Conservation (phyloP, 2,113 vertebrate species). For the Platysternon megacephalum region DNA sequence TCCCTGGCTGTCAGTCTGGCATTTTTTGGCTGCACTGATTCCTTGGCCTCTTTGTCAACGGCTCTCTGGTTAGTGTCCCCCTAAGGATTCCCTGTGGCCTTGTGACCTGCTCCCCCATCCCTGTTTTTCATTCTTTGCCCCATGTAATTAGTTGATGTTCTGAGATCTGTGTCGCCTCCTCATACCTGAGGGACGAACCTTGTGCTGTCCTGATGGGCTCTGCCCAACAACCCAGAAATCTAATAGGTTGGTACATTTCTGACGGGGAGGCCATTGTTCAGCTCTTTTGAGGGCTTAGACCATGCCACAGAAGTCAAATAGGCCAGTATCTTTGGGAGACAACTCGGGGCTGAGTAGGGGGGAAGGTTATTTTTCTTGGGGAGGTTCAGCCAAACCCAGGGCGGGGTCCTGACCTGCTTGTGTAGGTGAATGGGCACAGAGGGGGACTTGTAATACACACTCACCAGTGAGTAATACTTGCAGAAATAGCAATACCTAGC, state of each 20-base stretch:
- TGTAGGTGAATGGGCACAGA: not conserved
- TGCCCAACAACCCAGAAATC: not conserved
- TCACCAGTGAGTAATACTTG: not conserved
- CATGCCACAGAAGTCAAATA: not conserved
- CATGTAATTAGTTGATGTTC: not conserved
- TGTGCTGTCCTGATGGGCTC: not conserved
- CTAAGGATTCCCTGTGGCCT: not conserved
- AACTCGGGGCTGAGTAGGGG: not conserved
- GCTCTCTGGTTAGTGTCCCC: not conserved
- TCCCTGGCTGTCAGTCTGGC: not conserved
- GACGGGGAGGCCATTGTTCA: not conserved
- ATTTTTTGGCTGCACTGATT: not conserved
- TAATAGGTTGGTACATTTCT: fast-evolving
- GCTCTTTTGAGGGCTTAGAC: not conserved
- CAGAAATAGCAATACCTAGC: not conserved
- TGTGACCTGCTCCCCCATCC: not conserved
- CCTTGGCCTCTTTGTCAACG: not conserved
- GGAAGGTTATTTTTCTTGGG: not conserved
- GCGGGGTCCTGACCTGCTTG: not conserved
- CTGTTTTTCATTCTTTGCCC: not conserved
- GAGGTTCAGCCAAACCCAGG: not conserved
- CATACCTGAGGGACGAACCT: fast-evolving
- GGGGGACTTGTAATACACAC: not conserved
- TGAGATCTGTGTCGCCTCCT: not conserved
- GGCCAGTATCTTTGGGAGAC: not conserved